Percentiles rank a stretch among this genome's conserved stretches.
Evolutionary conservation across 2,113 vertebrate species (phyloP).

Genomic region (Brienomyrus longianalis): DNA sequence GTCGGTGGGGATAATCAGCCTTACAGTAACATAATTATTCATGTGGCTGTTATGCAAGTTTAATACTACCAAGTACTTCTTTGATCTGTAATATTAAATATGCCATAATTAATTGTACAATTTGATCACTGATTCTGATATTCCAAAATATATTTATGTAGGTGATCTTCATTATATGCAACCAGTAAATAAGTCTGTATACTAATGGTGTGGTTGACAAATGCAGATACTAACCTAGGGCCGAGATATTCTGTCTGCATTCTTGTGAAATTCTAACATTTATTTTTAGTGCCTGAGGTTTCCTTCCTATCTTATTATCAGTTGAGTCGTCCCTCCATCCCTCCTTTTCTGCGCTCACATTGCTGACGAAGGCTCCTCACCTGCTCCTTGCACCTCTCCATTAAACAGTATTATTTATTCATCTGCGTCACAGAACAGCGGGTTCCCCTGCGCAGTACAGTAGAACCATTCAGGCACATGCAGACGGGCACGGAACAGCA

Average conservation of each 20-base stretch:
- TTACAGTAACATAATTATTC: neutral
- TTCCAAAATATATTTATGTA: neutral
- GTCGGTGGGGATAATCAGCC: neutral
- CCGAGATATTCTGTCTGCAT: neutral
- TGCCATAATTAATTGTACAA: neutral
- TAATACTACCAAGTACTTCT: neutral
- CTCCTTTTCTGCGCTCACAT: neutral
- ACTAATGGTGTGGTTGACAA: neutral
- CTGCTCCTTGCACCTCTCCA: slow-evolving; percentile 32
- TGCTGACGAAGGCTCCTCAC: slow-evolving; percentile 14
- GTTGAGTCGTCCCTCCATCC: neutral
- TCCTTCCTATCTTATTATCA: neutral
- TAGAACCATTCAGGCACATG: slow-evolving; percentile 44
- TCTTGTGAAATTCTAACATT: neutral
- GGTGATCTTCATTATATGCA: neutral
- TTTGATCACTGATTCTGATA: neutral
- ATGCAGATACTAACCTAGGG: neutral
- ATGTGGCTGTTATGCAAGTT: neutral
- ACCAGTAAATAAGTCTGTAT: neutral
- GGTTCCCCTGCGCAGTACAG: slow-evolving; percentile 44
- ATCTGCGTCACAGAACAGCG: slow-evolving; percentile 52
- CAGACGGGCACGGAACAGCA: slow-evolving; percentile 22
- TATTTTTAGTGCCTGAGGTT: neutral
- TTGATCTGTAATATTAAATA: neutral
- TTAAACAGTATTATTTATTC: slow-evolving; percentile 59